Evolutionary conservation across 2,888 invertebrate genomes (phyloP), one percentile per base, ranked within the genome.

Genomic region (Salpingus planirostris): DNA sequence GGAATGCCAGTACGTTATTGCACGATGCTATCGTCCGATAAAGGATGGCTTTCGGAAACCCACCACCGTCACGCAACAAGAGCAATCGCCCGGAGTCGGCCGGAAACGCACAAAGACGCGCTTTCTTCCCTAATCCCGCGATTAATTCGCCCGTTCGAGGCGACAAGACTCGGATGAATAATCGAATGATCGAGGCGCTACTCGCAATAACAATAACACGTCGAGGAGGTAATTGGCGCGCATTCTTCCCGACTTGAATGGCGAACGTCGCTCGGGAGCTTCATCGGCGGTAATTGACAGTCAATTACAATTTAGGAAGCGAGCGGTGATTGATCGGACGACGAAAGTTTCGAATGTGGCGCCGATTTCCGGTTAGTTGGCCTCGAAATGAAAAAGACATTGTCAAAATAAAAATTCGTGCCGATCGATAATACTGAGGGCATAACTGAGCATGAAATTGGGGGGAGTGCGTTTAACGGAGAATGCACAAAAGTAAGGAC

Each of bases 11-110:
- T 54, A 53, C 52, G 46, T 54, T 53, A 50, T 42, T 43, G 47
- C 43, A 46, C 45, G 55, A 55, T 55, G 48, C 44, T 55, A 55
- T 55, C 55, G 46, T n/a, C 36, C 40, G 55, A 51, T 53, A 55
- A 55, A 48, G 44, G 49, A 55, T 54, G 52, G 55, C 50, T 51
- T 51, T 51, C 48, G 52, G 53, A 51, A 52, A 49, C 48, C 35
- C 42, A 18, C 5, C 5, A 18, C n/a, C n/a, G n/a, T n/a, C n/a
- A n/a, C n/a, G n/a, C n/a, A n/a, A n/a, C n/a, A n/a, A n/a, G n/a
- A n/a, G n/a, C n/a, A n/a, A n/a, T n/a, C n/a, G n/a, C n/a, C n/a
- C n/a, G n/a, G n/a, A n/a, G n/a, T n/a, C n/a, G n/a, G n/a, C n/a
- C n/a, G n/a, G n/a, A n/a, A n/a, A n/a, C n/a, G n/a, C n/a, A n/a